phyloP scores from a whole-genome alignment of 2,797 vertebrate genomes.

The Poecilia wingei region DNA sequence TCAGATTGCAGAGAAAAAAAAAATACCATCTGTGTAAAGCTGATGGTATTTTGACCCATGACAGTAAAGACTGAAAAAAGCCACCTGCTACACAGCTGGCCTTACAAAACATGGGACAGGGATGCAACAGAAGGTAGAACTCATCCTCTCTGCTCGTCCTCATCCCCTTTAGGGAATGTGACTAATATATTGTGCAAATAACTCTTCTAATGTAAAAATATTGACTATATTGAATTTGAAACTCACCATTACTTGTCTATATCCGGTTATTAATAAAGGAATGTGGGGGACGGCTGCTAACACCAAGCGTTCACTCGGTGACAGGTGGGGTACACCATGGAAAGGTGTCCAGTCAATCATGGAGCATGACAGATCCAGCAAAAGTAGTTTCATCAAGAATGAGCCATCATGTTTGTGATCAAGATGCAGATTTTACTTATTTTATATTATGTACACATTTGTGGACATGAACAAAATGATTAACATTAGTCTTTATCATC shows the following conservation, averaged over 20 bases:
- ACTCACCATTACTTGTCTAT: neutral
- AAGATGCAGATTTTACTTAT: no score
- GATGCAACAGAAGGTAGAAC: neutral
- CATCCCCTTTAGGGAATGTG: neutral
- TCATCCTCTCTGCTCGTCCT: neutral
- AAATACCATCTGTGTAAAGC: neutral
- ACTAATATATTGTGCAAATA: neutral
- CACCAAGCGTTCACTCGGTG: neutral
- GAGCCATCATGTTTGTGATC: no score
- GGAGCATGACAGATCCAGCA: neutral
- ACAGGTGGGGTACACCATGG: neutral
- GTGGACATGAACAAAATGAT: no score
- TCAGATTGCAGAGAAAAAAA: neutral
- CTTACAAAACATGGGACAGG: neutral
- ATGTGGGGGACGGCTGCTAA: neutral
- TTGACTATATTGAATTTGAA: neutral
- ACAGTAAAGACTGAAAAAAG: neutral
- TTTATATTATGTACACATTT: no score
- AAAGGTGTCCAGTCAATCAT: neutral
- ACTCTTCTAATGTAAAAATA: neutral
- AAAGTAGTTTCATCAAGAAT: no score
- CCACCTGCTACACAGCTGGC: neutral
- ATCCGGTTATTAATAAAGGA: neutral
- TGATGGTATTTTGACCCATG: slow-evolving; percentile 1
- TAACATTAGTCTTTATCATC: no score